Evolutionary conservation across 2,888 invertebrate genomes (phyloP), one percentile per base, ranked within the genome.

Genomic region (Diloba caeruleocephala): DNA sequence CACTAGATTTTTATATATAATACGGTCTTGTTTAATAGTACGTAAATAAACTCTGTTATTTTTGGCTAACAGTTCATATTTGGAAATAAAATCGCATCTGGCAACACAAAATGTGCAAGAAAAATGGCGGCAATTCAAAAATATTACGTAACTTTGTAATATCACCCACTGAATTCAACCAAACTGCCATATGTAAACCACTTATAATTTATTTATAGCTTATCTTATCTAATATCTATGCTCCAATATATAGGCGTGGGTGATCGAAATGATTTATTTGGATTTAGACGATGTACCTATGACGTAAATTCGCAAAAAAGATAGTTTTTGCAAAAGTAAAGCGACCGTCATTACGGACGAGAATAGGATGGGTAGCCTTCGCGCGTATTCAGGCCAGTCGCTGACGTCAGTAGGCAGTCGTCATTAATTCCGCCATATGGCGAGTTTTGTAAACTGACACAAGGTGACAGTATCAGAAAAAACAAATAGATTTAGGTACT

Each of bases 281-380:
- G 13, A 55, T 7, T 55, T 63, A 23, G 13, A 28, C n/a, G n/a
- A n/a, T n/a, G n/a, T n/a, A 28, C 5, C 10, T 5, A 25, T 21
- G 1, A 17, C 13, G 1, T n/a, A 2, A 28, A 29, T 31, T 38
- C 7, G 13, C 3, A 3, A 29, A 62, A 31, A 32, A 21, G n/a
- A 31, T 32, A 2, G 13, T 23, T 36, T 12, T 37, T 9, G 26
- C 12, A 6, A n/a, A 44, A 31, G 38, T 45, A 32, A 52, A 59
- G 52, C 31, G 34, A 2, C 25, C 19, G 53, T 43, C 45, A 34
- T 1, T 13, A 19, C 38, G 15, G 45, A 42, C 53, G 9, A 46
- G 61, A 66, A 62, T 62, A 62, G 61, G 67, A 62, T 66, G 52
- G 52, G 32, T 50, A 14, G 25, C 51, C 9, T 57, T 57, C 51